A percentile compares a stretch with the other conserved stretches of the same genome.
Evolutionary conservation across 2,113 vertebrate species (phyloP).

Genomic region (Phaethon lepturus): DNA sequence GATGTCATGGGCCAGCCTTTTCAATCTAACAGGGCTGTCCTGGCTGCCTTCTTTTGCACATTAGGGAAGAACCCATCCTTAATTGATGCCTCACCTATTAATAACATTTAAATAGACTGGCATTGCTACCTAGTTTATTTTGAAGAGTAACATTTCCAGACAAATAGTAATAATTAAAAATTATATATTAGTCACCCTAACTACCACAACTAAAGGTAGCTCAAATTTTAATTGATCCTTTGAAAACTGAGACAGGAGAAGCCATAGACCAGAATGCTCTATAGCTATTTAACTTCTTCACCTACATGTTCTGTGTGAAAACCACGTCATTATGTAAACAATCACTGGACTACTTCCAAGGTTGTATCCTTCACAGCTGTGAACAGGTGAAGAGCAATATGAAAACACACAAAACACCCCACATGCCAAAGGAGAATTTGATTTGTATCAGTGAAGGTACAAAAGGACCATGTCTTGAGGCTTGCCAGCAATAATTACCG

Average conservation of each 20-base stretch:
- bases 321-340: background rate
- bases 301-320: background rate
- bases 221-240: background rate
- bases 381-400: background rate
- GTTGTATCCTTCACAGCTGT: conserved; percentile 10
- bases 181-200: background rate
- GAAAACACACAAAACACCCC: background rate
- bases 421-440: background rate
- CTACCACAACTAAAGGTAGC: background rate
- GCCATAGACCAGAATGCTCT: background rate
- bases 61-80: background rate
- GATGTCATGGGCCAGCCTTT: background rate
- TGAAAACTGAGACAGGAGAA: background rate
- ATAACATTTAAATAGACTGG: background rate
- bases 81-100: background rate
- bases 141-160: background rate
- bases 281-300: background rate
- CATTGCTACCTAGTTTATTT: background rate
- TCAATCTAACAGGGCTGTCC: background rate
- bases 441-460: background rate
- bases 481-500: background rate
- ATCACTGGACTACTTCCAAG: background rate
- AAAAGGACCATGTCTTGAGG: background rate
- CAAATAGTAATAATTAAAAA: background rate
- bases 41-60: background rate